These are phyloP conservation scores for Salmo trutta DNA, from an alignment of 2,797 vertebrate species.

Conservation along the genomic window DNA sequence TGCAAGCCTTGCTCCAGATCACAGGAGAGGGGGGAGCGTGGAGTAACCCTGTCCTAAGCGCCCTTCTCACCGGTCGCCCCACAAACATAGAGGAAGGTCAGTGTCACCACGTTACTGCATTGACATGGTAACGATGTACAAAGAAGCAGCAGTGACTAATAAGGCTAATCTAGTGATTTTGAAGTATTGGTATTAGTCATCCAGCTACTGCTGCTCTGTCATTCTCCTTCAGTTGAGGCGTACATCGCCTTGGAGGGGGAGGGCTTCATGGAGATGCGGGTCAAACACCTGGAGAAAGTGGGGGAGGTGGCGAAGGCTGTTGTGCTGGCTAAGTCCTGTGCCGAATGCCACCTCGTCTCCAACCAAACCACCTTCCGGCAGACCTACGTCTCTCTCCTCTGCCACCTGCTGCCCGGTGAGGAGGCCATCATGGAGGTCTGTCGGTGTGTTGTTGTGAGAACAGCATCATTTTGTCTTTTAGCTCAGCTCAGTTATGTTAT, in stretches of 20 bases:
- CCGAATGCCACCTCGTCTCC: conserved; percentile 85
- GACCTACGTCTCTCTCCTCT: conserved; percentile 90
- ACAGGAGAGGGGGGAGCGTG: conserved; percentile 91
- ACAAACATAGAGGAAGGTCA: conserved; percentile 89
- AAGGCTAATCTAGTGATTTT: conserved; percentile 19
- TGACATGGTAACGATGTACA: too few species aligned
- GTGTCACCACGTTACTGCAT: conserved; percentile 22
- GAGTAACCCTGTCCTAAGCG: conserved; percentile 90
- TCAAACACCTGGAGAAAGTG: conserved; percentile 96
- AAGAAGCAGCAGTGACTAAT: not conserved
- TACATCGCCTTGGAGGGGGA: conserved; percentile 94
- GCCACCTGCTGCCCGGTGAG: conserved; percentile 91
- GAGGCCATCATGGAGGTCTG: conserved; percentile 94
- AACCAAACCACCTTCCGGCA: conserved; percentile 91
- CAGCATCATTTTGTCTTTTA: too few species aligned
- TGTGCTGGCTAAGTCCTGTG: conserved; percentile 89
- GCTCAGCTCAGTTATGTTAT: not conserved
- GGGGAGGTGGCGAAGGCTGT: conserved; percentile 91
- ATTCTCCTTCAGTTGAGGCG: conserved; percentile 72
- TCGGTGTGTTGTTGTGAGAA: not conserved
- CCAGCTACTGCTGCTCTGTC: not conserved
- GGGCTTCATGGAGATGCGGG: conserved; percentile 95
- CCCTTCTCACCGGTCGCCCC: conserved; percentile 87
- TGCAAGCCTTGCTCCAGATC: conserved; percentile 91
- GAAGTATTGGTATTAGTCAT: not conserved